These are phyloP conservation scores for Cardiocondyla obscurior DNA, from an alignment of 1,140 invertebrate species.

Conservation along the genomic window DNA sequence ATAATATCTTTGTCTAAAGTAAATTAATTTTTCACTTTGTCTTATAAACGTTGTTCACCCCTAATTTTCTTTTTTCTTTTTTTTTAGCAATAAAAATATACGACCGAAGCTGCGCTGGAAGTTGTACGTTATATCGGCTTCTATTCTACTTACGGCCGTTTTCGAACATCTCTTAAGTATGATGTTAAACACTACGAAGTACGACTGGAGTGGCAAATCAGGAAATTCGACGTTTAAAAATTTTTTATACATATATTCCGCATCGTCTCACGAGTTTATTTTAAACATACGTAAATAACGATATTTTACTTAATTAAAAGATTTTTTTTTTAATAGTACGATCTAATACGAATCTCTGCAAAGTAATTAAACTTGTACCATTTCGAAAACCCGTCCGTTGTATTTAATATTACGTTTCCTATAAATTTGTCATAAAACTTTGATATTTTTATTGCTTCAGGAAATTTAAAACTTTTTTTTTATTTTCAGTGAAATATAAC, in stretches of 20 bases:
- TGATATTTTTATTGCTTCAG: not conserved
- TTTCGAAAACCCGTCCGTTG: not conserved
- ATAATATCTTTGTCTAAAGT: not conserved
- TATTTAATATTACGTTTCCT: not conserved
- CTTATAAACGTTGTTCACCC: not conserved
- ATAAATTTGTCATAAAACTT: not conserved
- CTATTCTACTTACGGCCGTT: constrained; percentile 73
- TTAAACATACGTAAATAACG: constrained; percentile 68
- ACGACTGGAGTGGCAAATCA: constrained; percentile 40
- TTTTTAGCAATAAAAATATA: constrained; percentile 70
- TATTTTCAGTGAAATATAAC: constrained; percentile 79
- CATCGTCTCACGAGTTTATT: constrained; percentile 76
- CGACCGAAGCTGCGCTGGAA: constrained; percentile 76
- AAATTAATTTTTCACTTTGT: not conserved
- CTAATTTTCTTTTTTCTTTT: not conserved
- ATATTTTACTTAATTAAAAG: too few relatives aligned
- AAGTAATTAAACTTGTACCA: not conserved
- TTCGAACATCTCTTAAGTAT: constrained; percentile 79
- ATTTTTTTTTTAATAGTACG: too few relatives aligned
- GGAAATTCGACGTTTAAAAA: constrained; percentile 71
- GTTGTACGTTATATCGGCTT: constrained; percentile 68
- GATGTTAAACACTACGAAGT: constrained; percentile 58
- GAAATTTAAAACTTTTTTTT: constrained; percentile 8
- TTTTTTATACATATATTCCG: constrained; percentile 74
- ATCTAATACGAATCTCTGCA: not conserved